Conservation (phyloP, 2,888 invertebrate genomes). For the Mantis religiosa region DNA sequence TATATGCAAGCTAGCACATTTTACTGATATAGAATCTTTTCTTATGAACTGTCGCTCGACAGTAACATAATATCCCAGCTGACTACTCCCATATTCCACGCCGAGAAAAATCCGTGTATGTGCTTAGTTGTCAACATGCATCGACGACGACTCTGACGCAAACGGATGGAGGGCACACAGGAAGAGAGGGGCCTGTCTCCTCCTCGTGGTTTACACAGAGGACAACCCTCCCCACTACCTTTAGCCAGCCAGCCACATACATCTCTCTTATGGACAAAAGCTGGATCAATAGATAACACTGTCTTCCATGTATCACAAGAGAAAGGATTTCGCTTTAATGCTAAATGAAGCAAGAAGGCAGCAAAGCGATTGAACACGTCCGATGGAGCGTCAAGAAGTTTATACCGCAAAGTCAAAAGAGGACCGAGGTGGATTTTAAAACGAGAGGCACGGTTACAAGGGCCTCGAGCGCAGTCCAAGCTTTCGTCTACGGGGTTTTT, state of each 20-base stretch:
- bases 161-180: not conserved
- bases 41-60: too few relatives aligned
- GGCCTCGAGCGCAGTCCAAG: not conserved
- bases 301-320: not conserved
- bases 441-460: too few relatives aligned
- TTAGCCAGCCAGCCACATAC: not conserved
- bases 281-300: not conserved
- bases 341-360: not conserved
- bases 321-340: not conserved
- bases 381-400: not conserved
- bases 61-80: too few relatives aligned
- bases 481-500: not conserved
- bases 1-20: too few relatives aligned
- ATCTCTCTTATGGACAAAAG: not conserved
- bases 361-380: not conserved
- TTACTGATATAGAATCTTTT: too few relatives aligned
- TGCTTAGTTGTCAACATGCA: too few relatives aligned
- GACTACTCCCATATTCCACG: too few relatives aligned
- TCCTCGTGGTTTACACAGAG: not conserved
- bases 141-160: not conserved
- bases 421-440: not conserved
- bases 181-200: not conserved
- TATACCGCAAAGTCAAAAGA: not conserved
- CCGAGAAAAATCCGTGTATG: too few relatives aligned
- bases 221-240: not conserved